These are phyloP conservation scores for Drosophila mauritiana DNA, from an alignment of 1,140 invertebrate genomes.

Conservation along the genomic window DNA sequence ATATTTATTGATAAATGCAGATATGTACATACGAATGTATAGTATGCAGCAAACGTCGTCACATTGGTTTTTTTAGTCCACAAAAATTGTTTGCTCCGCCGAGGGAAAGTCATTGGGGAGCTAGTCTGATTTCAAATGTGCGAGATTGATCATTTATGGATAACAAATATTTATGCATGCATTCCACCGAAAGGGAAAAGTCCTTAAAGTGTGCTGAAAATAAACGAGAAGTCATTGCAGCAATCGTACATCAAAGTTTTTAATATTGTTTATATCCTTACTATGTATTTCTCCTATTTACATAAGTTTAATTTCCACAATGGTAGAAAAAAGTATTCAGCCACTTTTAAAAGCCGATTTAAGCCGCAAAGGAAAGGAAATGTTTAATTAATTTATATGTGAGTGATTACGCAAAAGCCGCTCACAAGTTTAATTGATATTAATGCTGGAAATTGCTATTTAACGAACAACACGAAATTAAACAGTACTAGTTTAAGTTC, in stretches of 20 bases:
- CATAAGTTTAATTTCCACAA: neutral
- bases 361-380: slow-evolving; percentile 3
- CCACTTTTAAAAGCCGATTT: slow-evolving; percentile 1
- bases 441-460: slow-evolving; percentile 23
- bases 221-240: too few relatives aligned
- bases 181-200: neutral
- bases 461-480: slow-evolving; percentile 7
- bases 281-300: neutral
- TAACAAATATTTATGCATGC: neutral
- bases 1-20: slow-evolving; percentile 60
- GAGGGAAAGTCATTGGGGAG: slow-evolving; percentile 2
- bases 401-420: slow-evolving; percentile 24
- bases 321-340: neutral
- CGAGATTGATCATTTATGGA: slow-evolving; percentile 1
- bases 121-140: slow-evolving; percentile 13
- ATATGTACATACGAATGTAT: slow-evolving; percentile 3
- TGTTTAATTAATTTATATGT: slow-evolving; percentile 24
- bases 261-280: too few relatives aligned
- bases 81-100: slow-evolving; percentile 1
- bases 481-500: neutral
- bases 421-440: slow-evolving; percentile 17
- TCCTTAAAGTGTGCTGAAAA: neutral
- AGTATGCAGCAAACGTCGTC: slow-evolving; percentile 2
- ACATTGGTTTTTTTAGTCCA: slow-evolving; percentile 3
- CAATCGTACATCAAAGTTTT: too few relatives aligned